Percentiles rank a stretch among this genome's conserved stretches.
Conservation (phyloP, 2,888 invertebrate species). For the Azorinus chamasolen region DNA sequence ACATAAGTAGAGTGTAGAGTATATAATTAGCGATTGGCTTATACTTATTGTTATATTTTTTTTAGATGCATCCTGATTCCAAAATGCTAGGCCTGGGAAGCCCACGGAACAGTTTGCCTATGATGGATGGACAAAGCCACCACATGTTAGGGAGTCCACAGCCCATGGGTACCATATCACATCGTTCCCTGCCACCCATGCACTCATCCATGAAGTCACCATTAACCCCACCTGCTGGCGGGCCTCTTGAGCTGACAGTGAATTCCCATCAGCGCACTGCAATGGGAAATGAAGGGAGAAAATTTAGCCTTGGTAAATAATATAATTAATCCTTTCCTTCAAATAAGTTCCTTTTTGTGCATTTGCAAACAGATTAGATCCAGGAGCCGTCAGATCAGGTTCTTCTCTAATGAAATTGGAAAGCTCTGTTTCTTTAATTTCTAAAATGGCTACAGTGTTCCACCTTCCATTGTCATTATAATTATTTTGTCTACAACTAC, state of each 20-base stretch:
- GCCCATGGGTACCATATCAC: slow-evolving; percentile 45
- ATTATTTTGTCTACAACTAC: too few species aligned
- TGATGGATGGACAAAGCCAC: slow-evolving; percentile 53
- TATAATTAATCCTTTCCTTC: too few species aligned
- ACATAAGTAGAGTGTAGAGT: too few species aligned
- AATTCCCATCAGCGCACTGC: slow-evolving; percentile 50
- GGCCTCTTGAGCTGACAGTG: slow-evolving; percentile 58
- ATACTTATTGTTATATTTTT: slow-evolving; percentile 1
- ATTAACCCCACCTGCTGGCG: slow-evolving; percentile 55
- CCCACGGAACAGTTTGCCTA: slow-evolving; percentile 31
- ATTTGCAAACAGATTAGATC: too few species aligned
- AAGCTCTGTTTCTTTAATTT: too few species aligned
- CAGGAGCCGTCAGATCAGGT: too few species aligned
- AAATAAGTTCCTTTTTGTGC: too few species aligned
- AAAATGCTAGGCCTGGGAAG: slow-evolving; percentile 56
- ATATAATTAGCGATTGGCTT: too few species aligned
- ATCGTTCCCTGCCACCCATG: slow-evolving; percentile 60
- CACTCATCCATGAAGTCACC: slow-evolving; percentile 61
- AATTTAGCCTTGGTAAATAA: slow-evolving; percentile 54
- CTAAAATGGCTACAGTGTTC: too few species aligned
- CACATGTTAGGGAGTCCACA: slow-evolving; percentile 53
- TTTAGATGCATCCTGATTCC: slow-evolving; percentile 67
- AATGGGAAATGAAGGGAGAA: slow-evolving; percentile 48
- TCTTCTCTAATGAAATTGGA: too few species aligned
- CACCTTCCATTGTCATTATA: too few species aligned